Evolutionary conservation across 2,113 vertebrate species (phyloP).

Genomic region (Deroptyus accipitrinus): DNA sequence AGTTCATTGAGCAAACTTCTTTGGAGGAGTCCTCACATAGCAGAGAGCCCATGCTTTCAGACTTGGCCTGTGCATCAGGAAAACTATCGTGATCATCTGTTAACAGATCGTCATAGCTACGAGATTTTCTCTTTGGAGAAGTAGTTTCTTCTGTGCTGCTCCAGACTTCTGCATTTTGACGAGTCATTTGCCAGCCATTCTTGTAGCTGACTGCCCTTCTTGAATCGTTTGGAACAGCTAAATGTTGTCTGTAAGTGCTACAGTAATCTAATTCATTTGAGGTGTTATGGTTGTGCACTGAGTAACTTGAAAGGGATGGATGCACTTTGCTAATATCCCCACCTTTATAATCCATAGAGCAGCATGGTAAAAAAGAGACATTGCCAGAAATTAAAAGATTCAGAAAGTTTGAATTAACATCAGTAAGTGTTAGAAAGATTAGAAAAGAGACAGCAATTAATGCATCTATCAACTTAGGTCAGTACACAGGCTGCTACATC

Average conservation of each 20-base stretch:
- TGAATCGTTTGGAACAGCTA: conserved; percentile 79
- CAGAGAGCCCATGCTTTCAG: conserved; percentile 88
- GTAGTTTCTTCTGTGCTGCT: conserved; percentile 85
- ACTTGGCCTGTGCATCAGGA: conserved; percentile 78
- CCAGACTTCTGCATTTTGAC: conserved; percentile 86
- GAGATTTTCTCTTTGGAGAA: conserved; percentile 86
- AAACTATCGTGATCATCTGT: conserved; percentile 76
- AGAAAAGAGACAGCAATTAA: conserved; percentile 57
- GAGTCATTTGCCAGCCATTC: conserved; percentile 87
- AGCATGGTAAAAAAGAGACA: conserved; percentile 92
- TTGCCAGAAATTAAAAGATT: conserved; percentile 86
- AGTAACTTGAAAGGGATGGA: conserved; percentile 85
- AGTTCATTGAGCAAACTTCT: conserved; percentile 58
- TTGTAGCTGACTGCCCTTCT: conserved; percentile 83
- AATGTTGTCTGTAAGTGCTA: conserved; percentile 77
- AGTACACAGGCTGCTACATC: not conserved
- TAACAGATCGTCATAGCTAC: conserved; percentile 87
- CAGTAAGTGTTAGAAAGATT: conserved; percentile 72
- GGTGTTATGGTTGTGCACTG: conserved; percentile 79
- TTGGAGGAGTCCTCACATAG: conserved; percentile 81
- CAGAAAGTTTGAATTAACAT: conserved; percentile 62
- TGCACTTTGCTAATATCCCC: conserved; percentile 89
- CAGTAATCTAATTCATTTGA: conserved; percentile 80
- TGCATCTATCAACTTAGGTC: not conserved
- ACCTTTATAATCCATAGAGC: conserved; percentile 90